Conservation (phyloP, 2,797 vertebrate species). For the Stomatorhinus walkeri region DNA sequence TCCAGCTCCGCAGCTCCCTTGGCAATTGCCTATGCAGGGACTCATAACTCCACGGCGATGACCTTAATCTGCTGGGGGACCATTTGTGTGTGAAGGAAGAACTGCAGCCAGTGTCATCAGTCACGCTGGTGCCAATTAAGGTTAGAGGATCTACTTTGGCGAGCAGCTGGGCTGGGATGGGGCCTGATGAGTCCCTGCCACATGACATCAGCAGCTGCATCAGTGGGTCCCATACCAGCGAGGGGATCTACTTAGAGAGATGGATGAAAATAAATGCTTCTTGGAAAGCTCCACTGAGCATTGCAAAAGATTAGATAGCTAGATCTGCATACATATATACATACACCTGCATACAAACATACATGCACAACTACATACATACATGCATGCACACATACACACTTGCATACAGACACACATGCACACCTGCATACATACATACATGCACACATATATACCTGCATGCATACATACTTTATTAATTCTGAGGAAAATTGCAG, state of each 20-base stretch:
- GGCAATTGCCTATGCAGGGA: background rate
- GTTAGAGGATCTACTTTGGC: background rate
- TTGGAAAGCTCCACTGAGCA: background rate
- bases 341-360: too few species aligned
- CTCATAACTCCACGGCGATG: conserved; percentile 20
- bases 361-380: too few species aligned
- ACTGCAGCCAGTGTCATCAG: conserved; percentile 18
- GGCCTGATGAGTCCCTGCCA: background rate
- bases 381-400: too few species aligned
- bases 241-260: background rate
- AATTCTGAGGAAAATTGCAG: background rate
- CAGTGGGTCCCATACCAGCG: background rate
- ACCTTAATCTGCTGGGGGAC: conserved; percentile 16
- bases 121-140: conserved; percentile 18
- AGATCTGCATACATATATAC: background rate
- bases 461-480: background rate
- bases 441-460: background rate
- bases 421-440: too few species aligned
- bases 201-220: background rate
- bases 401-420: too few species aligned
- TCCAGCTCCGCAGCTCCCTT: background rate
- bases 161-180: background rate
- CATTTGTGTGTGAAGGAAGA: conserved; percentile 20
- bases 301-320: background rate
- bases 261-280: background rate